These are phyloP conservation scores for Rhaphigaster nebulosa DNA, from an alignment of 2,888 invertebrate species.

Conservation along the genomic window DNA sequence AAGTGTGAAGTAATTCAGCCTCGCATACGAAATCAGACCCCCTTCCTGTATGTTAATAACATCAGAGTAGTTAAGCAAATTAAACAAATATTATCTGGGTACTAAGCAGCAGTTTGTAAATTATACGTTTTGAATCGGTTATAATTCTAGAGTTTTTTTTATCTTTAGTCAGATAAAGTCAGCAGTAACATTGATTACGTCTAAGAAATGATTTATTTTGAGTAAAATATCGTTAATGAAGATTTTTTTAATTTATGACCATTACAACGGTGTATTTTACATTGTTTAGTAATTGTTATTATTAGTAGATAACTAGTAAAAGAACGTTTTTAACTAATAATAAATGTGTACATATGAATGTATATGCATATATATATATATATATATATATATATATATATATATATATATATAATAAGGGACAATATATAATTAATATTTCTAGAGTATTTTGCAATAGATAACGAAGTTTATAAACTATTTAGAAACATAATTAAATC, in stretches of 20 bases:
- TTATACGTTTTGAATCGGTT: neutral
- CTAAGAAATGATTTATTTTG: neutral
- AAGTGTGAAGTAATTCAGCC: conserved; percentile 26
- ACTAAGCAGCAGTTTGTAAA: neutral
- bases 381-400: no score
- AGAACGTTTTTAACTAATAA: no score
- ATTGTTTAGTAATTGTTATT: no score
- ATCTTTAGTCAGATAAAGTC: neutral
- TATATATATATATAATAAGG: no score
- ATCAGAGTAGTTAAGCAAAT: neutral
- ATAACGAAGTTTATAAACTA: no score
- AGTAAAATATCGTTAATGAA: neutral
- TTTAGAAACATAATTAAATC: no score
- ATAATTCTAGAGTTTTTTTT: neutral
- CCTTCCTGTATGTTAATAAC: conserved; percentile 30
- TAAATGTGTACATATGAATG: no score
- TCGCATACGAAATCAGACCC: conserved; percentile 4
- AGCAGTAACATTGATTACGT: neutral
- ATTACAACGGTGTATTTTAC: no score
- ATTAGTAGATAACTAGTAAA: no score
- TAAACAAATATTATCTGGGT: neutral
- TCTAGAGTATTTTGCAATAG: no score
- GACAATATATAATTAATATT: no score
- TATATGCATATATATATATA: no score
- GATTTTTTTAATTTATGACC: neutral